Percentiles rank a stretch among this genome's conserved stretches.
These are phyloP conservation scores for Megalopta genalis DNA, from an alignment of 1,140 invertebrate species.

Conservation along the genomic window DNA sequence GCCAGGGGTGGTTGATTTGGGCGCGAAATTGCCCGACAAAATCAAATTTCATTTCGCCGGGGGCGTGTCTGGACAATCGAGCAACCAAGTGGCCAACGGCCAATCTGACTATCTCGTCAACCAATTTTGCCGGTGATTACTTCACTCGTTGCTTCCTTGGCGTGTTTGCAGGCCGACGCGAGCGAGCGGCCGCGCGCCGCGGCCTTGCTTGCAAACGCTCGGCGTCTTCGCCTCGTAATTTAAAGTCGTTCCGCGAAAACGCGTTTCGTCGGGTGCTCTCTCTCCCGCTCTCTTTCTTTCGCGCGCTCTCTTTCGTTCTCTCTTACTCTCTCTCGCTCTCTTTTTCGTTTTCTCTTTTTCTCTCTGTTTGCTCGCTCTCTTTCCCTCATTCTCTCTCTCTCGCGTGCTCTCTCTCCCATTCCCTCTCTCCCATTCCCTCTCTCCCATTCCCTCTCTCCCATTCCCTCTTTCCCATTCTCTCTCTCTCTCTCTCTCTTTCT, in stretches of 20 bases:
- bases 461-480: no score
- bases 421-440: no score
- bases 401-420: no score
- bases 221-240: slow-evolving; percentile 4
- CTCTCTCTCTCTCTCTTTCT: no score
- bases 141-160: slow-evolving; percentile 55
- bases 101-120: slow-evolving; percentile 77
- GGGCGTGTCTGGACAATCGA: slow-evolving; percentile 80
- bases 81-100: slow-evolving; percentile 75
- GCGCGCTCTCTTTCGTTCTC: background rate
- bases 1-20: slow-evolving; percentile 73
- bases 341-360: no score
- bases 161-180: background rate
- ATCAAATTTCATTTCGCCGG: slow-evolving; percentile 80
- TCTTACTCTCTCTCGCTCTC: no score
- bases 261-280: background rate
- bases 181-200: background rate
- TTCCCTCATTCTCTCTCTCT: no score
- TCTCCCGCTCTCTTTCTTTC: slow-evolving; percentile 2
- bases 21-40: slow-evolving; percentile 79
- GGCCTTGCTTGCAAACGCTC: slow-evolving; percentile 17
- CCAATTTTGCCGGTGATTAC: slow-evolving; percentile 78
- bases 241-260: slow-evolving; percentile 25
- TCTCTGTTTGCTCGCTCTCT: no score
- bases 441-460: no score